These are phyloP conservation scores for Propithecus coquereli DNA, from an alignment of 2,113 vertebrate genomes.

Conservation along the genomic window DNA sequence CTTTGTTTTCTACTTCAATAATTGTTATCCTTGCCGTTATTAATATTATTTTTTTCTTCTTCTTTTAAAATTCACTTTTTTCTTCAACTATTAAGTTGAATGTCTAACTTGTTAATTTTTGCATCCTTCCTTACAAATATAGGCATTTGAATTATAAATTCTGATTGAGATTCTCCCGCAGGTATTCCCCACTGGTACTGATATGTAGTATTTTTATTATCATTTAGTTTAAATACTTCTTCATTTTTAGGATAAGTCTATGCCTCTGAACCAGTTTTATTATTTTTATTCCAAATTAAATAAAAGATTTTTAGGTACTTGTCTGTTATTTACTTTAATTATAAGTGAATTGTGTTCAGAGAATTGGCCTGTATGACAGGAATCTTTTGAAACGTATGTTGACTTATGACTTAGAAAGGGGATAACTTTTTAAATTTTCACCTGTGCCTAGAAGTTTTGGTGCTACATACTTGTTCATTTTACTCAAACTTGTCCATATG, in stretches of 20 bases:
- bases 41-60: neutral
- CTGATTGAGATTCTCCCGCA: neutral
- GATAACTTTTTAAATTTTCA: neutral
- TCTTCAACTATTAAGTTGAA: neutral
- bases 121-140: neutral
- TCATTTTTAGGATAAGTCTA: neutral
- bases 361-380: neutral
- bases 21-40: neutral
- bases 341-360: neutral
- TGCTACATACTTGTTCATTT: neutral
- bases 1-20: neutral
- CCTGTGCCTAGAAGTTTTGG: neutral
- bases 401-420: neutral
- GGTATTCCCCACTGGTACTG: neutral
- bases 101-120: neutral
- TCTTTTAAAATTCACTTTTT: neutral
- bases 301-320: neutral
- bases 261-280: neutral
- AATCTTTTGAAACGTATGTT: neutral
- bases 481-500: neutral
- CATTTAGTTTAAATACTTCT: neutral
- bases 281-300: neutral
- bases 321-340: neutral
- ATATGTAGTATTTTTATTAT: neutral
- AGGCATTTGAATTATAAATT: neutral